Evolutionary conservation across 2,888 invertebrate genomes (phyloP).

Genomic region (Pseudococcus jackbeardsleyi): DNA sequence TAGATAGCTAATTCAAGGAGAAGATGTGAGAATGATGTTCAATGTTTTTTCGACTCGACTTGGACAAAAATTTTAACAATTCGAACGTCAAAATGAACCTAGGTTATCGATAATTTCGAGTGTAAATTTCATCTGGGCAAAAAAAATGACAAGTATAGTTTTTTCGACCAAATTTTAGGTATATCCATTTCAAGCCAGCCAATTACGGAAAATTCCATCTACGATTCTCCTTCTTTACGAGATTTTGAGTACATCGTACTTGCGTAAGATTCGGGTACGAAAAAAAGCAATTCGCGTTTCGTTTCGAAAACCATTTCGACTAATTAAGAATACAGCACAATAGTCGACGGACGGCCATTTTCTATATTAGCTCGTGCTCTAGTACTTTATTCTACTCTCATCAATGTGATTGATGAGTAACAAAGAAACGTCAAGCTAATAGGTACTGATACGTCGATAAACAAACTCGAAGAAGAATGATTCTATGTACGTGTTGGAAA

Average conservation of each 20-base stretch:
- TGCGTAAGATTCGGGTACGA: background rate
- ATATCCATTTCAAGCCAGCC: too few species aligned
- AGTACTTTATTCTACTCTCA: background rate
- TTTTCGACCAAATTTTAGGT: too few species aligned
- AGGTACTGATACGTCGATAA: conserved; percentile 4
- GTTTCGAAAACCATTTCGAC: background rate
- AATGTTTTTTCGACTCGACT: too few species aligned
- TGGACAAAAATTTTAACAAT: too few species aligned
- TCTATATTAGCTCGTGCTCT: background rate
- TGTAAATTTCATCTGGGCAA: too few species aligned
- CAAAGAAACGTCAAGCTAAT: conserved; percentile 5
- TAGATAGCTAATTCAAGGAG: background rate
- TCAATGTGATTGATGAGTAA: conserved; percentile 33
- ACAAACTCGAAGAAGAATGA: conserved; percentile 12
- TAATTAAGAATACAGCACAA: conserved; percentile 15
- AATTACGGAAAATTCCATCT: background rate
- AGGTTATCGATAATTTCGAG: too few species aligned
- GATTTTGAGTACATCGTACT: background rate
- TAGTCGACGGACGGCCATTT: background rate
- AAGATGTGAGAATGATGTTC: too few species aligned
- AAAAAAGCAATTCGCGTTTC: background rate
- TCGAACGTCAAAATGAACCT: too few species aligned
- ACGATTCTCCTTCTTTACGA: background rate
- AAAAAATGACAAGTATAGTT: too few species aligned
- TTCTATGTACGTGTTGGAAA: background rate